A percentile compares a stretch with the other conserved stretches of the same genome.
Evolutionary conservation across 1,140 invertebrate species (phyloP).

Genomic region (Drosophila sturtevanti): DNA sequence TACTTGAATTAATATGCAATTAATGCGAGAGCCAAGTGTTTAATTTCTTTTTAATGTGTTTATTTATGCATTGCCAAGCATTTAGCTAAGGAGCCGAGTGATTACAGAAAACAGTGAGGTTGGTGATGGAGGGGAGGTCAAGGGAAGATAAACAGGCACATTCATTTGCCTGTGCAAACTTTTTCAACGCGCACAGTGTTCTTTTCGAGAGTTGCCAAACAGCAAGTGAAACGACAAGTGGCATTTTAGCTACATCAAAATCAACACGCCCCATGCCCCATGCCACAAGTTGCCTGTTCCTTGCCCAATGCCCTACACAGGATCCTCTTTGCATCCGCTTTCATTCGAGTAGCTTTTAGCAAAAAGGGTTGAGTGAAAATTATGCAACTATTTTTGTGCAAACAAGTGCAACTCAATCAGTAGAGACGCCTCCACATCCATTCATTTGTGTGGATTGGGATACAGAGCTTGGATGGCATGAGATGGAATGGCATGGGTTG

Average conservation of each 20-base stretch:
- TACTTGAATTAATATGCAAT: slow-evolving; percentile 60
- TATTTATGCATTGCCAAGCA: slow-evolving; percentile 75
- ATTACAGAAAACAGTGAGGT: too few species aligned
- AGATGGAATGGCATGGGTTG: too few species aligned
- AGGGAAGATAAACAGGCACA: slow-evolving; percentile 25
- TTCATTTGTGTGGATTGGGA: background rate
- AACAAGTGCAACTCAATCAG: slow-evolving; percentile 33
- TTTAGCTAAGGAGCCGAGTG: slow-evolving; percentile 37
- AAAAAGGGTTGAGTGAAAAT: slow-evolving; percentile 44
- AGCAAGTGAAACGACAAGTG: slow-evolving; percentile 62
- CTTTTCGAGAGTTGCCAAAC: slow-evolving; percentile 50
- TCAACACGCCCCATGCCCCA: slow-evolving; percentile 54
- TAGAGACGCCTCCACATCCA: background rate
- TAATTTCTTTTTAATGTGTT: slow-evolving; percentile 77
- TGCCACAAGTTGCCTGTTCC: background rate
- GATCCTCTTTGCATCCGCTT: background rate
- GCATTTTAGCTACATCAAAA: slow-evolving; percentile 78
- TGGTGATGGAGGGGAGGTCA: background rate
- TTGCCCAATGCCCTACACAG: too few species aligned
- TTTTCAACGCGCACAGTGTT: slow-evolving; percentile 67
- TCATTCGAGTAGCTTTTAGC: slow-evolving; percentile 62
- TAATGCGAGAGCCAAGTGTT: slow-evolving; percentile 61
- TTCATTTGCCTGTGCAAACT: slow-evolving; percentile 77
- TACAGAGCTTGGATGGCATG: background rate
- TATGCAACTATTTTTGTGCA: slow-evolving; percentile 74